Evolutionary conservation across 2,797 vertebrate genomes (phyloP), one percentile per base, ranked within the genome.

Genomic region (Argentina silus): DNA sequence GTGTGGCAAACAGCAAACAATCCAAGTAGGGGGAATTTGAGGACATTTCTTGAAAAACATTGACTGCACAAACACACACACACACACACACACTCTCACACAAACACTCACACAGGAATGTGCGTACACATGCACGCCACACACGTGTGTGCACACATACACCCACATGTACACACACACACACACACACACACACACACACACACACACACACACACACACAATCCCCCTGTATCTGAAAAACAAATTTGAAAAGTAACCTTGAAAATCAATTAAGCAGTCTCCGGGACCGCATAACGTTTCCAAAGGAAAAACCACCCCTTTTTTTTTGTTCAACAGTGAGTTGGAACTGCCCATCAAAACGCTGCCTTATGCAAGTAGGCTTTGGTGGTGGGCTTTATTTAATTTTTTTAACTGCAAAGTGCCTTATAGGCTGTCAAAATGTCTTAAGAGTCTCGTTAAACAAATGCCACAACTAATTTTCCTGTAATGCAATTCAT

Each of bases 221-320:
- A 43, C 78, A 14, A 75, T 73, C 75, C 75, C 71, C 69, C 56
- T 47, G 73, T 86, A 86, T 91, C 88, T 92, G 88, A 91, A 92
- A 93, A 93, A 93, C 87, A 87, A 90, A 91, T 93, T 90, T 92
- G 74, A 89, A 89, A 87, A 73, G 61, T 92, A 92, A 93, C 91
- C 91, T 93, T 94, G 92, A 88, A 93, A 95, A 91, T 92, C 92
- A 92, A 92, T 92, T 90, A 93, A 89, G 90, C 84, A 83, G 92
- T 93, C 85, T 85, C 84, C 61, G 17, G 78, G 86, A 88, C 87
- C 83, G 75, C 63, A 60, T 83, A 75, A 70, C 65, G 81, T 68
- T 88, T 86, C 82, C 80, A 56, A 62, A 79, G 73, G 77, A 87
- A 85, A 79, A 83, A 82, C 85, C 84, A 77, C 72, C 84, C 67